Conservation (phyloP, 1,140 invertebrate species). For the Listronotus bonariensis region DNA sequence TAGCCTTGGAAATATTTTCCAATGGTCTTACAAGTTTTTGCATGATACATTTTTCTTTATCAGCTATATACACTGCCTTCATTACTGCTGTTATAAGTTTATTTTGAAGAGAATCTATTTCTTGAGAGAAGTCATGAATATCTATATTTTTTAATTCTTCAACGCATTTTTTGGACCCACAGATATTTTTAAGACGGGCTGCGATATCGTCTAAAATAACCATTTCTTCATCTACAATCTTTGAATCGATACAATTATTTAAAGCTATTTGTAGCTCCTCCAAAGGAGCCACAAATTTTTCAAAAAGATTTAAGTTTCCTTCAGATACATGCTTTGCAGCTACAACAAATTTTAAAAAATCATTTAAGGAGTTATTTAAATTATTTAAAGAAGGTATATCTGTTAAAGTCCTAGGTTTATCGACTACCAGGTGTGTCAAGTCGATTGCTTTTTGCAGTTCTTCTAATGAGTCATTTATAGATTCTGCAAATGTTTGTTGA, state of each 20-base stretch:
- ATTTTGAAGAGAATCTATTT: slow-evolving; percentile 46
- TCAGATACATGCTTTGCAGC: slow-evolving; percentile 41
- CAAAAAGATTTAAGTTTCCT: slow-evolving; percentile 47
- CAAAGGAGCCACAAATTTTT: slow-evolving; percentile 38
- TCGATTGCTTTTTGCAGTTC: slow-evolving; percentile 44
- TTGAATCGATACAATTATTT: slow-evolving; percentile 33
- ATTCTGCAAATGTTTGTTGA: slow-evolving; percentile 28
- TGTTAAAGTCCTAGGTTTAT: slow-evolving; percentile 40
- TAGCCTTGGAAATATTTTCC: slow-evolving; percentile 42
- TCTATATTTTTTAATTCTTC: slow-evolving; percentile 19
- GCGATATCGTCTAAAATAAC: slow-evolving; percentile 42
- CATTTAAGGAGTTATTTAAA: slow-evolving; percentile 27
- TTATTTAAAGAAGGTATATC: slow-evolving; percentile 40
- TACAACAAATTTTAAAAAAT: slow-evolving; percentile 45
- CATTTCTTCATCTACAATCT: slow-evolving; percentile 44
- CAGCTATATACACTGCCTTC: slow-evolving; percentile 42
- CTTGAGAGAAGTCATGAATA: slow-evolving; percentile 44
- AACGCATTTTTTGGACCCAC: slow-evolving; percentile 1
- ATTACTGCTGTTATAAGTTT: slow-evolving; percentile 49
- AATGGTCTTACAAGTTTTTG: slow-evolving; percentile 47
- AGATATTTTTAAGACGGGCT: slow-evolving; percentile 38
- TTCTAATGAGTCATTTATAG: slow-evolving; percentile 34
- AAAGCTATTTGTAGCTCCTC: slow-evolving; percentile 44
- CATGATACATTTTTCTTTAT: slow-evolving; percentile 44
- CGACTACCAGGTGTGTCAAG: slow-evolving; percentile 41